phyloP scores from a whole-genome alignment of 1,140 invertebrate species.

The Thaumatotibia leucotreta region DNA sequence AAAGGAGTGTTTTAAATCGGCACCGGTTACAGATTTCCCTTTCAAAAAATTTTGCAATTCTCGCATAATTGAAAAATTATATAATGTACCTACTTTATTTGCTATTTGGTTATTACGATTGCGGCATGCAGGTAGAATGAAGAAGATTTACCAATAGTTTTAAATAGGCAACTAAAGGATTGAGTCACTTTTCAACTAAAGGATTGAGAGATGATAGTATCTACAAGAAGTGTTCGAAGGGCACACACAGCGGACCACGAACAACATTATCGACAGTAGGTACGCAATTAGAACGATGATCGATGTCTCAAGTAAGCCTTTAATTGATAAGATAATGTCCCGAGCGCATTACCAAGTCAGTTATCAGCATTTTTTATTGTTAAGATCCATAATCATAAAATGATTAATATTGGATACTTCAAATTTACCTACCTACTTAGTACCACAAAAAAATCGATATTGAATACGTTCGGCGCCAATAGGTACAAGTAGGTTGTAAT shows the following conservation, averaged over 20 bases:
- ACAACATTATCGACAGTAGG: conserved; percentile 29
- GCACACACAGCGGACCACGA: background rate
- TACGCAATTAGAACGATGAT: conserved; percentile 60
- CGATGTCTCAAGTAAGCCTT: conserved; percentile 59
- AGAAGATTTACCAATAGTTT: too few relatives aligned
- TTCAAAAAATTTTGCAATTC: too few relatives aligned
- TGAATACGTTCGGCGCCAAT: background rate
- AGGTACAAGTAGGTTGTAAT: too few relatives aligned
- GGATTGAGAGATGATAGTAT: background rate
- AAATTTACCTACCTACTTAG: conserved; percentile 19
- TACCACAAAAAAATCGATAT: background rate
- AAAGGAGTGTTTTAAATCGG: too few relatives aligned
- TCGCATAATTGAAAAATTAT: too few relatives aligned
- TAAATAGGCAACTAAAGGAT: background rate
- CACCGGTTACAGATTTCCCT: too few relatives aligned
- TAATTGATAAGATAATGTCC: conserved; percentile 47
- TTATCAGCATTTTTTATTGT: conserved; percentile 55
- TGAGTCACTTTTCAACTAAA: background rate
- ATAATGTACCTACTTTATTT: too few relatives aligned
- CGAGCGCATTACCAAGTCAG: conserved; percentile 33
- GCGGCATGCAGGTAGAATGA: too few relatives aligned
- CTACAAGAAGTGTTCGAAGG: background rate
- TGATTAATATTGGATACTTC: conserved; percentile 26
- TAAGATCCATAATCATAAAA: conserved; percentile 41
- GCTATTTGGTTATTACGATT: too few relatives aligned